These are phyloP conservation scores for Eutrigla gurnardus DNA, from an alignment of 2,797 vertebrate species.

Conservation along the genomic window DNA sequence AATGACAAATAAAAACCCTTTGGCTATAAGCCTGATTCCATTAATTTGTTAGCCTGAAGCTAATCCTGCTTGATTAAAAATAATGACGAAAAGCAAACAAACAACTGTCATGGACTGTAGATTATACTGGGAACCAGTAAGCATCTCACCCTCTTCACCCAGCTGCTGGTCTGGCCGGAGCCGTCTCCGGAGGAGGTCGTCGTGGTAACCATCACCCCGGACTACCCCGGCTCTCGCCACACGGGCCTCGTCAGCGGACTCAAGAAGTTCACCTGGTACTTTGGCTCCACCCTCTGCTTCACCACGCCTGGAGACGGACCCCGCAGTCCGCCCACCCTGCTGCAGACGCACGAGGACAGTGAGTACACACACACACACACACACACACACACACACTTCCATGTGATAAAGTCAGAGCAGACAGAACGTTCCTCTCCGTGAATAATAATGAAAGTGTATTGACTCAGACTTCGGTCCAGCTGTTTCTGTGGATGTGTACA, in stretches of 20 bases:
- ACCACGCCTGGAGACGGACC: slow-evolving; percentile 95
- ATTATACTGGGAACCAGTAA: not conserved
- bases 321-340: slow-evolving; percentile 85
- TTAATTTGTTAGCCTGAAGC: slow-evolving; percentile 42
- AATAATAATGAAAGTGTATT: slow-evolving; percentile 50
- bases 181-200: slow-evolving; percentile 84
- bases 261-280: slow-evolving; percentile 92
- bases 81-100: slow-evolving; percentile 31
- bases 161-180: slow-evolving; percentile 92
- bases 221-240: slow-evolving; percentile 92
- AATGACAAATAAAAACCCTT: slow-evolving; percentile 35
- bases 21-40: slow-evolving; percentile 28
- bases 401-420: slow-evolving; percentile 25
- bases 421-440: slow-evolving; percentile 24
- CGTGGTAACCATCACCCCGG: slow-evolving; percentile 91
- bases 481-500: slow-evolving; percentile 56
- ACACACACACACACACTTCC: slow-evolving; percentile 9
- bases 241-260: slow-evolving; percentile 89
- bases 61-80: slow-evolving; percentile 14
- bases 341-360: slow-evolving; percentile 94
- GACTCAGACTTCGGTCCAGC: slow-evolving; percentile 46
- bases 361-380: slow-evolving; percentile 75
- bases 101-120: slow-evolving; percentile 12
- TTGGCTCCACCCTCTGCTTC: slow-evolving; percentile 91
- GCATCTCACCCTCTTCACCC: slow-evolving; percentile 25